A percentile compares a stretch with the other conserved stretches of the same genome.
These are phyloP conservation scores for Chalcosyrphus nemorum DNA, from an alignment of 2,888 invertebrate species.

Conservation along the genomic window DNA sequence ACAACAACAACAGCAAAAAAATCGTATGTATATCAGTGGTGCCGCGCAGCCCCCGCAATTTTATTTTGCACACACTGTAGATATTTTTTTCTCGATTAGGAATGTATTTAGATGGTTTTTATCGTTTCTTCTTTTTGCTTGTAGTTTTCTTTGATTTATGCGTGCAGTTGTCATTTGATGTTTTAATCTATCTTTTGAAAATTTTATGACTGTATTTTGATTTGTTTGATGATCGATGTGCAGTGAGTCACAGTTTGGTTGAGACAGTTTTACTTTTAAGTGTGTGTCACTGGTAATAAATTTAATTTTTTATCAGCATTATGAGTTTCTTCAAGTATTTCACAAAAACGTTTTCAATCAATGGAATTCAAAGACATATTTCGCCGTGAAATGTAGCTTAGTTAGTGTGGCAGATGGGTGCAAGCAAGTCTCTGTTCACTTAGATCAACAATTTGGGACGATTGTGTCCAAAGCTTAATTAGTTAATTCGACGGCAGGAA, in stretches of 20 bases:
- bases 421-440: too few relatives aligned
- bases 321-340: too few relatives aligned
- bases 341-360: too few relatives aligned
- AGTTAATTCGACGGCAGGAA: too few relatives aligned
- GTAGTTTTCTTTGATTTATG: neutral
- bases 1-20: neutral
- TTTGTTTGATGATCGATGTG: neutral
- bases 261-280: too few relatives aligned
- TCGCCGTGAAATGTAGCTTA: too few relatives aligned
- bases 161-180: slow-evolving; percentile 3
- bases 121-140: neutral
- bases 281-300: neutral
- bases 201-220: neutral
- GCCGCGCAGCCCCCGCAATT: neutral
- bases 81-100: neutral
- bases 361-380: too few relatives aligned
- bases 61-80: neutral
- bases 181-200: neutral
- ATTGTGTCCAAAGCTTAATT: too few relatives aligned
- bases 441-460: too few relatives aligned
- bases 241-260: slow-evolving; percentile 1
- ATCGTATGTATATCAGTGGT: neutral
- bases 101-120: neutral
- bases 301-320: too few relatives aligned
- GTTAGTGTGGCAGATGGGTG: too few relatives aligned